Percentiles rank a stretch among this genome's conserved stretches.
phyloP scores from a whole-genome alignment of 2,113 vertebrate genomes.

The Grantiella picta region DNA sequence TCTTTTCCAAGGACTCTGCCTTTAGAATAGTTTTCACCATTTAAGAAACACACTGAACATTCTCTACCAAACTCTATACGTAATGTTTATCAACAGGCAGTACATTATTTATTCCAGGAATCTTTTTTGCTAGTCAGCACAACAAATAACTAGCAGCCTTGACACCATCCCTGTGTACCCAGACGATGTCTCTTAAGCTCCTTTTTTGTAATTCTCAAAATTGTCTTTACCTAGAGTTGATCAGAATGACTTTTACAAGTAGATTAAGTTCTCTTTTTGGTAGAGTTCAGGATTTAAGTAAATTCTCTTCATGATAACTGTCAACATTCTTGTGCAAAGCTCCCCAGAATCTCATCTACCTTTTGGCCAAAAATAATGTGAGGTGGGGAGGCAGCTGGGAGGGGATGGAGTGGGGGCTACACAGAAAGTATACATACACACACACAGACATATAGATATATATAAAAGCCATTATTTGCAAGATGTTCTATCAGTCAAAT shows the following conservation, averaged over 20 bases:
- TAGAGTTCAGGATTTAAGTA: neutral
- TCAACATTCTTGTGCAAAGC: neutral
- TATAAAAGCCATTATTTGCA: neutral
- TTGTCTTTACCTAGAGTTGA: neutral
- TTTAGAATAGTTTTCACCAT: neutral
- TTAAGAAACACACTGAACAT: neutral
- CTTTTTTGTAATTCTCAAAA: neutral
- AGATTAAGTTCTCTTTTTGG: neutral
- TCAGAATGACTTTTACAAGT: neutral
- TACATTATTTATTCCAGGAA: neutral
- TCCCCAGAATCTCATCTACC: neutral
- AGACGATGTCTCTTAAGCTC: neutral
- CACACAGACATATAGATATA: too few species aligned
- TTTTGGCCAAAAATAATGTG: neutral
- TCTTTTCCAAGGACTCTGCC: neutral
- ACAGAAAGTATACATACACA: neutral
- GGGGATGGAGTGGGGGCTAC: too few species aligned
- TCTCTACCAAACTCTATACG: neutral
- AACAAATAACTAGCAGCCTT: neutral
- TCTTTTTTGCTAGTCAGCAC: neutral
- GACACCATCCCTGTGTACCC: neutral
- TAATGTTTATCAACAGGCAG: neutral
- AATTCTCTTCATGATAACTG: neutral
- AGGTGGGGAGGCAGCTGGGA: fast-evolving
- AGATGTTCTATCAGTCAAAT: neutral